A percentile compares a stretch with the other conserved stretches of the same genome.
Evolutionary conservation across 2,888 invertebrate genomes (phyloP).

Genomic region (Drosophila phalerata): DNA sequence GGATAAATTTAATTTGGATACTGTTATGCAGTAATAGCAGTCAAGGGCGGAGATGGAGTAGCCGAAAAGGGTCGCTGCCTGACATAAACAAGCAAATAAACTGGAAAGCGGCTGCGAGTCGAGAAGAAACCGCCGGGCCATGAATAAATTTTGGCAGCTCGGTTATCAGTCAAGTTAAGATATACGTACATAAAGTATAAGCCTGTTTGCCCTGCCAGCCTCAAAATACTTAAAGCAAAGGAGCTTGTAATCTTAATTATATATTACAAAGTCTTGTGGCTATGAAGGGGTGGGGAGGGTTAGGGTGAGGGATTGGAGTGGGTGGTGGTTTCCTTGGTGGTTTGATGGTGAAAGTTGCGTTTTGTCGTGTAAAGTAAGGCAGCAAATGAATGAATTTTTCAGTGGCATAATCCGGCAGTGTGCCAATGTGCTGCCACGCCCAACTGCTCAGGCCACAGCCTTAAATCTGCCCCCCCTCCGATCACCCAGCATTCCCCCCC

Average conservation of each 20-base stretch:
- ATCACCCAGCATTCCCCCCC: not conserved
- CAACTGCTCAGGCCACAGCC: slow-evolving; percentile 29
- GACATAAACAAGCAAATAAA: slow-evolving; percentile 63
- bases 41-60: not conserved
- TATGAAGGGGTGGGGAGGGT: not conserved
- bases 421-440: slow-evolving; percentile 74
- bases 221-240: slow-evolving; percentile 65
- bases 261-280: slow-evolving; percentile 78
- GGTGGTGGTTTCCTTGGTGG: not conserved
- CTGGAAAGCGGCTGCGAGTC: slow-evolving; percentile 47
- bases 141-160: slow-evolving; percentile 74
- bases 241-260: slow-evolving; percentile 81
- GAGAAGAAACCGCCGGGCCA: slow-evolving; percentile 48
- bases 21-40: not conserved
- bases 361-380: slow-evolving; percentile 65
- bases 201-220: slow-evolving; percentile 43
- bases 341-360: slow-evolving; percentile 30
- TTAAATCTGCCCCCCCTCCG: slow-evolving; percentile 2
- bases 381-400: slow-evolving; percentile 81
- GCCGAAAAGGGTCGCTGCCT: slow-evolving; percentile 48
- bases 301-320: not conserved
- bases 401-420: slow-evolving; percentile 78
- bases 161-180: slow-evolving; percentile 77
- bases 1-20: slow-evolving; percentile 58
- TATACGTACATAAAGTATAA: slow-evolving; percentile 63